Base-by-base conservation (phyloP, 2,113 vertebrate genomes). In the Hemibagrus wyckioides region DNA sequence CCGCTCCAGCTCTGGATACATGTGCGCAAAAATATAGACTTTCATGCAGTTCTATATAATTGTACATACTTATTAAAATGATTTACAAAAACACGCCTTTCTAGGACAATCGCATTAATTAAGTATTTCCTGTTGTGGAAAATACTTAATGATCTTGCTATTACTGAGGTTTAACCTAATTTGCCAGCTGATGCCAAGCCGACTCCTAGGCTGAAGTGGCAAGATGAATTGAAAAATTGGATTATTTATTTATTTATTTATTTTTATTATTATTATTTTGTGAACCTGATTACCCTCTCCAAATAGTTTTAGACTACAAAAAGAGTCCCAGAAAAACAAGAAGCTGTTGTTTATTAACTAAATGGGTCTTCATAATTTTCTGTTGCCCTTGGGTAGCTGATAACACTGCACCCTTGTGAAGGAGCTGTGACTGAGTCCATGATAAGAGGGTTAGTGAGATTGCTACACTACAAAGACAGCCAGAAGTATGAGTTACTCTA, bases 1-100 rank as follows among this genome's bases (percentile, higher is more conserved):
- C 89, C 97, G 96, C 94, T 99, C 98, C 88, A 99, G 96, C 92
- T 99, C 98, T 99, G 91, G 33, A 39, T 92, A 88, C 79, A 90
- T 90, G 92, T 56, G 77, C 39, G 86, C 39, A 84, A 44, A 86
- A 59, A 86, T 5, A 83, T 39, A 84, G 0, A 48, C 48, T 69
- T 50, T 30, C 17, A 39, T 63, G 6, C 6, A 54, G 52, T 73
- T 30, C 21, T 44, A 41, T 36, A 33, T 33, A 67, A 67, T 0
- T 19, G 6, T 50, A n/a, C 25, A n/a, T n/a, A 50, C 25, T 50
- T n/a, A 52, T 50, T 30, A 52, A 77, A 52, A 48, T 13, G 25
- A 23, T 25, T 25, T 5, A 25, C 23, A 39, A 25, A 73, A 73
- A 25, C 5, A 5, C 3, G 9, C 28, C 36, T 19, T 67, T 33